phyloP scores from a whole-genome alignment of 92 coral and sea anemone genomes.

The Porites cylindrica region DNA sequence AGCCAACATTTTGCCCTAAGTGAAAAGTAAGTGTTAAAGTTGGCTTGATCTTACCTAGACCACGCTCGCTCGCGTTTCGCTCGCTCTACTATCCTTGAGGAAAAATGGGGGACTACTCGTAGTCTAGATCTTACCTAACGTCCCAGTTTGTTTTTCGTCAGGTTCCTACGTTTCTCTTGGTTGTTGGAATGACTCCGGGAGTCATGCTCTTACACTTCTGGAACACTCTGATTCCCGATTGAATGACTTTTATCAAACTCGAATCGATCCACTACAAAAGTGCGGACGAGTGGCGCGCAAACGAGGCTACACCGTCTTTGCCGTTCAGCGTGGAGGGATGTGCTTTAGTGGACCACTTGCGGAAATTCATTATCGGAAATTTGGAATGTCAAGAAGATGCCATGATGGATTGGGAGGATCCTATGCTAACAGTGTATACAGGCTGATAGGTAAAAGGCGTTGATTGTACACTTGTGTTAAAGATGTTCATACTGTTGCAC shows the following conservation, averaged over 20 bases:
- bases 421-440: constrained; percentile 90
- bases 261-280: constrained; percentile 73
- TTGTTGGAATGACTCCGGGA: constrained; percentile 85
- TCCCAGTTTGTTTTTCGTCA: background rate
- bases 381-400: constrained; percentile 90
- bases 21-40: background rate
- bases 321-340: constrained; percentile 91
- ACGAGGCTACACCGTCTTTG: constrained; percentile 88
- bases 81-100: no score
- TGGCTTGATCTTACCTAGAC: background rate
- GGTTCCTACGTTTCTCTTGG: constrained; percentile 82
- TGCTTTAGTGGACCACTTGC: constrained; percentile 89
- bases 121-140: background rate
- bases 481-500: no score
- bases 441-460: constrained; percentile 78
- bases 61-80: no score
- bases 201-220: constrained; percentile 69
- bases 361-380: constrained; percentile 69
- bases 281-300: constrained; percentile 90
- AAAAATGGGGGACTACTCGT: no score
- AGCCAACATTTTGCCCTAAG: no score
- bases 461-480: background rate
- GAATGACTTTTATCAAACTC: constrained; percentile 76
- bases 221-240: constrained; percentile 83
- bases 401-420: constrained; percentile 83